A percentile compares a stretch with the other conserved stretches of the same genome.
These are phyloP conservation scores for Strigamia transsilvanica DNA, from an alignment of 2,888 invertebrate genomes.

Conservation along the genomic window DNA sequence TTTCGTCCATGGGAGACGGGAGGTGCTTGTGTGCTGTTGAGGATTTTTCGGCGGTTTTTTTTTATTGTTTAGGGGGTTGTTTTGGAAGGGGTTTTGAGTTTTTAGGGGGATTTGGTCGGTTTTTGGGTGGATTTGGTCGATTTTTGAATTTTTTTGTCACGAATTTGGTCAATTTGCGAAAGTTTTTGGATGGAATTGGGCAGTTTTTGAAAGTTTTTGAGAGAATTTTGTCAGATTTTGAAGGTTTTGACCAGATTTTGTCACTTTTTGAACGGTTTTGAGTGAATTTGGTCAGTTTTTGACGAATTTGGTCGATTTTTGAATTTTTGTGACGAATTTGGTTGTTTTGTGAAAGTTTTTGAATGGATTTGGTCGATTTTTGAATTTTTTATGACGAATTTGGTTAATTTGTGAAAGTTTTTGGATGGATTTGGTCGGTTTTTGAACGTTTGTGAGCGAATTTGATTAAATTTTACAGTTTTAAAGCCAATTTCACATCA, in stretches of 20 bases:
- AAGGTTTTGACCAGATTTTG: too few relatives aligned
- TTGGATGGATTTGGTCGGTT: not conserved
- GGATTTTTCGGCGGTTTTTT: not conserved
- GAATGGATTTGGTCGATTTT: not conserved
- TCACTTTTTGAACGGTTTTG: too few relatives aligned
- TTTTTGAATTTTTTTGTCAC: too few relatives aligned
- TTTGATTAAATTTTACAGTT: not conserved
- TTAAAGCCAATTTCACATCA: not conserved
- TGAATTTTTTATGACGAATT: not conserved
- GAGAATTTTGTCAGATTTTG: not conserved
- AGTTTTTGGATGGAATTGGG: too few relatives aligned
- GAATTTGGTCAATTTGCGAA: too few relatives aligned
- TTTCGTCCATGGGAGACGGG: not conserved
- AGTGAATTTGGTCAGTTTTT: not conserved
- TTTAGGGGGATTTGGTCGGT: too few relatives aligned
- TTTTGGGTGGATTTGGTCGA: too few relatives aligned
- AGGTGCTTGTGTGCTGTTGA: not conserved
- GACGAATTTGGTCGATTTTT: not conserved
- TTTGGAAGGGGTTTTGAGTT: not conserved
- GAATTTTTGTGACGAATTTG: not conserved
- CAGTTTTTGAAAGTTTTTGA: too few relatives aligned
- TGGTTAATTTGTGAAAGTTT: not conserved
- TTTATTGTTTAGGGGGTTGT: not conserved
- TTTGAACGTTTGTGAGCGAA: too few relatives aligned
- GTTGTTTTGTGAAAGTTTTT: not conserved